These are phyloP conservation scores for Nasonia vitripennis DNA, from an alignment of 1,140 invertebrate species.

Conservation along the genomic window DNA sequence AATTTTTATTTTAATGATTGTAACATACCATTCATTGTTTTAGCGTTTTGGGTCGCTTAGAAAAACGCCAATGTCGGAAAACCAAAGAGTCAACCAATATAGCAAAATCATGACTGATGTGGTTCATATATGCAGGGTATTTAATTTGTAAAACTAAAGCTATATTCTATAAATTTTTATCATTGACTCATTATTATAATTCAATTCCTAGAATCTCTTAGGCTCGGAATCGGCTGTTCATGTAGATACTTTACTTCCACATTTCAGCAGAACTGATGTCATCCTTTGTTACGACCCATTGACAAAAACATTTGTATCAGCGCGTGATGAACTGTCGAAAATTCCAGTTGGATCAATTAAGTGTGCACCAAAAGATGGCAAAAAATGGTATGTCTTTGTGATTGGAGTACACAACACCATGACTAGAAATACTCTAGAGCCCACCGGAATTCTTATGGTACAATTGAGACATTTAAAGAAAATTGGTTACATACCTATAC, in stretches of 20 bases:
- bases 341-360: slow-evolving; percentile 9
- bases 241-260: background rate
- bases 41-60: background rate
- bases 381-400: slow-evolving; percentile 19
- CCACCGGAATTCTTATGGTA: background rate
- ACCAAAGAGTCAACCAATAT: background rate
- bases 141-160: background rate
- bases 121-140: background rate
- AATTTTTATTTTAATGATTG: background rate
- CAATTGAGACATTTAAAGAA: slow-evolving; percentile 9
- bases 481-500: slow-evolving; percentile 22
- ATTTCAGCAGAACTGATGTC: background rate
- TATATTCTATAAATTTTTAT: background rate
- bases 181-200: background rate
- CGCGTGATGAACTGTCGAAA: background rate
- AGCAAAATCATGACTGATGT: slow-evolving; percentile 8
- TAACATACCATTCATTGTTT: background rate
- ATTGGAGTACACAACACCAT: slow-evolving; percentile 9
- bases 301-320: background rate
- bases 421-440: background rate
- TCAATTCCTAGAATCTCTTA: background rate
- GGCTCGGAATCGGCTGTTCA: background rate
- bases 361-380: slow-evolving; percentile 32
- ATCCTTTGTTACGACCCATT: slow-evolving; percentile 6
- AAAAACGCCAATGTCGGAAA: background rate